A percentile compares a stretch with the other conserved stretches of the same genome.
Evolutionary conservation across 37 sponge, comb jelly and placozoan species (phyloP).

Genomic region (Trichoplax adhaerens): DNA sequence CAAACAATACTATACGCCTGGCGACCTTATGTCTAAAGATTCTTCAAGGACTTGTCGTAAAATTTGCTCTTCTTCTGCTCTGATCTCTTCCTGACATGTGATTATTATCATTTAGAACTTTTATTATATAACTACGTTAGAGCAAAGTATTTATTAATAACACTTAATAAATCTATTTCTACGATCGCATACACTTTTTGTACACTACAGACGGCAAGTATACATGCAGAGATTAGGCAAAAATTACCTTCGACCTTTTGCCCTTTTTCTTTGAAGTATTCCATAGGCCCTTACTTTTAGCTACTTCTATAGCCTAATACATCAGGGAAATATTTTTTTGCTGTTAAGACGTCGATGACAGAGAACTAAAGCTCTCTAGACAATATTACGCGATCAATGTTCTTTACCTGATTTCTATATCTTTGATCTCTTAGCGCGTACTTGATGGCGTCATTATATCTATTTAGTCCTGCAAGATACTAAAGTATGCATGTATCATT

Average conservation of each 20-base stretch:
- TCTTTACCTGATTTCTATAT: constrained; percentile 6
- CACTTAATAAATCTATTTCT: too few relatives aligned
- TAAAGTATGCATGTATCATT: too few relatives aligned
- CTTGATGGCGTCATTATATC: constrained; percentile 25
- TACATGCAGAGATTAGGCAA: not conserved
- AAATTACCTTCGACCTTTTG: constrained; percentile 9
- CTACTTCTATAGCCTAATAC: constrained; percentile 10
- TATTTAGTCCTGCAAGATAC: too few relatives aligned
- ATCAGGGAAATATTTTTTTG: not conserved
- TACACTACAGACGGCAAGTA: not conserved
- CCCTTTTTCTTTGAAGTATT: constrained; percentile 5
- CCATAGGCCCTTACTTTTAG: constrained; percentile 4
- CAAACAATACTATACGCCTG: too few relatives aligned
- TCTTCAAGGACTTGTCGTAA: constrained; percentile 32
- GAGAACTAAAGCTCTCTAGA: too few relatives aligned
- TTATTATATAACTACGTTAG: too few relatives aligned
- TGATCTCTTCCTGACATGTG: constrained; percentile 24
- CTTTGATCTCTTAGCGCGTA: constrained; percentile 26
- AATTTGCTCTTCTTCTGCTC: constrained; percentile 22
- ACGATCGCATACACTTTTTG: too few relatives aligned
- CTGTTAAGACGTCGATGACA: not conserved
- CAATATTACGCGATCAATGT: too few relatives aligned
- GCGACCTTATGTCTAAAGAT: constrained; percentile 26
- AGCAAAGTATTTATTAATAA: too few relatives aligned
- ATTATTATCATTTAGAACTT: too few relatives aligned